These are phyloP conservation scores for Drosophila simulans DNA, from an alignment of 1,140 invertebrate species.

Conservation along the genomic window DNA sequence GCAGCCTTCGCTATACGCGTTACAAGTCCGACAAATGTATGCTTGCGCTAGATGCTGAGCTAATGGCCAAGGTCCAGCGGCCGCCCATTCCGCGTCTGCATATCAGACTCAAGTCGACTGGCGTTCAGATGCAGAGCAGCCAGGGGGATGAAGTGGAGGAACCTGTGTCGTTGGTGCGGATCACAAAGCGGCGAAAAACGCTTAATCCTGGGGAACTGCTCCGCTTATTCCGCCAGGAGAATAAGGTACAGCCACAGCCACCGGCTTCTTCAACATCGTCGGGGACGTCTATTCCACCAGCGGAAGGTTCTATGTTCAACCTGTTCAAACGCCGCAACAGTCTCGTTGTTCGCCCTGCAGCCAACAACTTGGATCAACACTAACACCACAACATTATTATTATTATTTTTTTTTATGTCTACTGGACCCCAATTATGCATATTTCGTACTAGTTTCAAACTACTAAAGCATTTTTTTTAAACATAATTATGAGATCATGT, in stretches of 20 bases:
- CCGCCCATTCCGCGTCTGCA: constrained; percentile 40
- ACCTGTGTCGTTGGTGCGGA: background rate
- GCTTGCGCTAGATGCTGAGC: constrained; percentile 26
- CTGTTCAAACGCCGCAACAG: constrained; percentile 36
- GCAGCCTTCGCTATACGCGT: constrained; percentile 45
- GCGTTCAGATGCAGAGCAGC: background rate
- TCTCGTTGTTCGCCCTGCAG: constrained; percentile 7
- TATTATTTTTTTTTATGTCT: background rate
- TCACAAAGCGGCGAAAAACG: constrained; percentile 36
- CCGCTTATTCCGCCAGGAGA: background rate
- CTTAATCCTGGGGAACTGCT: constrained; percentile 20
- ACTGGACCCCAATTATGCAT: background rate
- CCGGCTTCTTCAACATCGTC: background rate
- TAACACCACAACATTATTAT: constrained; percentile 14
- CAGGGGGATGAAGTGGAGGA: background rate
- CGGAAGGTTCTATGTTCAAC: too few species aligned
- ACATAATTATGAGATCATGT: background rate
- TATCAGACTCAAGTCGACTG: constrained; percentile 16
- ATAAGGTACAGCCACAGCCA: too few species aligned
- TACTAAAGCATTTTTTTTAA: background rate
- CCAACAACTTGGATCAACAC: background rate
- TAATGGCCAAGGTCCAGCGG: constrained; percentile 17
- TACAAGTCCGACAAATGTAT: constrained; percentile 11
- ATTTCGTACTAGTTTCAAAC: constrained; percentile 31
- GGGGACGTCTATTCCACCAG: too few species aligned